Evolutionary conservation across 2,888 invertebrate genomes (phyloP).

Genomic region (Zootermopsis nevadensis): DNA sequence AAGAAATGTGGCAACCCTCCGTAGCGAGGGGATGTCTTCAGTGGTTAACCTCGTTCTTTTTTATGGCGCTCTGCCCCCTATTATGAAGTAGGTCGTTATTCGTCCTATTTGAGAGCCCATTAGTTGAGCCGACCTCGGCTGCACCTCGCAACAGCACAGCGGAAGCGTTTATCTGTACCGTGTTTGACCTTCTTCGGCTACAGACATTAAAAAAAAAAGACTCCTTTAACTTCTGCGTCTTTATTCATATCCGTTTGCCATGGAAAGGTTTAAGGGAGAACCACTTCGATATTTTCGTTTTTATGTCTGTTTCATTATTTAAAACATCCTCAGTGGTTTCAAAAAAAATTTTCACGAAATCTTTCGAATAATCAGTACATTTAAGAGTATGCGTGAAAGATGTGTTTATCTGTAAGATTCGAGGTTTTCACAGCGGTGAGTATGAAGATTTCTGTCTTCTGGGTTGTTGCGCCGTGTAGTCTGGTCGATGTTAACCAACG

Average conservation of each 20-base stretch:
- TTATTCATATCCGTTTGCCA: background rate
- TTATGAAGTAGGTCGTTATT: background rate
- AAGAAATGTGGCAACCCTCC: background rate
- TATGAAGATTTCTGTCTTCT: no score
- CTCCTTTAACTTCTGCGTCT: background rate
- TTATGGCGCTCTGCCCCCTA: background rate
- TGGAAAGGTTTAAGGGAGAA: background rate
- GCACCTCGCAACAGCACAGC: background rate
- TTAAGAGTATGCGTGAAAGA: no score
- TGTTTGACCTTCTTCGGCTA: background rate
- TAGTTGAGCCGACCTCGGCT: background rate
- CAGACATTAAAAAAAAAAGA: background rate
- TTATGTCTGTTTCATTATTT: background rate
- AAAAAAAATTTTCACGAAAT: no score
- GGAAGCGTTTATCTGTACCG: conserved; percentile 26
- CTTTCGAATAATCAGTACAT: no score
- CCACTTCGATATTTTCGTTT: background rate
- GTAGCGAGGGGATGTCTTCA: background rate
- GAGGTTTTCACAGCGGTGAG: no score
- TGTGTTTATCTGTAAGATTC: no score
- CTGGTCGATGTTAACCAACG: no score
- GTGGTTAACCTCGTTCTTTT: background rate
- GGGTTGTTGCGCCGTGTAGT: no score
- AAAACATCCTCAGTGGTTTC: no score
- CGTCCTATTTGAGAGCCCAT: background rate